Conservation (phyloP, 92 coral and sea anemone species). For the Galaxea fascicularis region DNA sequence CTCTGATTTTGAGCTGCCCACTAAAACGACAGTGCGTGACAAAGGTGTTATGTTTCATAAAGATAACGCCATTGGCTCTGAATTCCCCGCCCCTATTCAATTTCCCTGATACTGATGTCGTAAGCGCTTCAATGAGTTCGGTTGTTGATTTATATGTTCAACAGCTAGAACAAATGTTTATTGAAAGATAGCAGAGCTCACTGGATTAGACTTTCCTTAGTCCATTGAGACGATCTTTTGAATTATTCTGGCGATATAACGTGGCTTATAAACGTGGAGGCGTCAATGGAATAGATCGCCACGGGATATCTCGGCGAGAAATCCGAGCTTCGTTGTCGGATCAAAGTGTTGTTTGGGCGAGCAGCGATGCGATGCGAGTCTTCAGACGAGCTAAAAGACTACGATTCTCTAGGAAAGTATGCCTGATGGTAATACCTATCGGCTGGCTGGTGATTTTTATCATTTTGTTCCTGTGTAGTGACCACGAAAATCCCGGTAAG, state of each 20-base stretch:
- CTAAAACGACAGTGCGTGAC: constrained; percentile 5
- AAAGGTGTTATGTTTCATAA: constrained; percentile 2
- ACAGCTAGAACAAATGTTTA: constrained; percentile 52
- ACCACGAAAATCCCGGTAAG: constrained; percentile 48
- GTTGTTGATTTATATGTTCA: constrained; percentile 1
- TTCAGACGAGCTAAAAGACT: constrained; percentile 52
- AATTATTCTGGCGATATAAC: neutral
- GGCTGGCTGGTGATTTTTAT: constrained; percentile 66
- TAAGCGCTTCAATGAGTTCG: neutral
- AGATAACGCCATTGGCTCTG: constrained; percentile 29
- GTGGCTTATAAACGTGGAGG: neutral
- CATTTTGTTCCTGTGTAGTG: constrained; percentile 42
- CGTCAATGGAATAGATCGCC: constrained; percentile 23
- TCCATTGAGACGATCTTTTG: neutral
- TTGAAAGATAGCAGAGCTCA: constrained; percentile 33
- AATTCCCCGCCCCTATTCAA: constrained; percentile 7
- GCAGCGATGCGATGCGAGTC: constrained; percentile 66
- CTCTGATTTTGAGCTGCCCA: constrained; percentile 7
- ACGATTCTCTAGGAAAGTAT: constrained; percentile 51
- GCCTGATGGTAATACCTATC: constrained; percentile 52
- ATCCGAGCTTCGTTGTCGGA: neutral
- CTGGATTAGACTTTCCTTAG: constrained; percentile 7
- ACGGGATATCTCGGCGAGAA: constrained; percentile 22
- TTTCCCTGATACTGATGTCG: constrained; percentile 10
- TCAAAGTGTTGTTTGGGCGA: neutral